These are phyloP conservation scores for Branchipolynoe longqiensis DNA, from an alignment of 2,888 invertebrate species.

Conservation along the genomic window DNA sequence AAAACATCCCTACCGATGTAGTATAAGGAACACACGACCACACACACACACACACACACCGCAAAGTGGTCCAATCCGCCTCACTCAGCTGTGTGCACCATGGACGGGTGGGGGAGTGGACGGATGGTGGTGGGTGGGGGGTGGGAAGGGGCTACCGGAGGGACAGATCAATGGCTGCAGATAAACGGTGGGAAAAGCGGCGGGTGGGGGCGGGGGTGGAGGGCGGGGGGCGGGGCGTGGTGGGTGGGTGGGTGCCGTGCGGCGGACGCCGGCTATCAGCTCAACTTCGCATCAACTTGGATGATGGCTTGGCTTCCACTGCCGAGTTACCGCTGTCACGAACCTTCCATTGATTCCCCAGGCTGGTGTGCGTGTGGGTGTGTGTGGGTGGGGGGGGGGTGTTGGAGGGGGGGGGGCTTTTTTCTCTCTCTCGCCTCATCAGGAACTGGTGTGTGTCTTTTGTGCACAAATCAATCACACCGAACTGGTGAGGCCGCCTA, in stretches of 20 bases:
- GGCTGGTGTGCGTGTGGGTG: no score
- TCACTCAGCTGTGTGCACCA: no score
- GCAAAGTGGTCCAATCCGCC: no score
- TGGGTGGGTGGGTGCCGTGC: not conserved
- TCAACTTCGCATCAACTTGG: conserved; percentile 16
- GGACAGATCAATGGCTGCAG: conserved; percentile 29
- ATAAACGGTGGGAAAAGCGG: conserved; percentile 9
- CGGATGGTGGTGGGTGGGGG: not conserved
- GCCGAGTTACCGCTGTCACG: conserved; percentile 14
- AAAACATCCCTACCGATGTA: no score
- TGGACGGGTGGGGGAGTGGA: no score
- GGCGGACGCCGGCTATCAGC: no score
- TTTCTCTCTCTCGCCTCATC: no score
- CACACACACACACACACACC: no score
- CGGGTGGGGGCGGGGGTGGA: not conserved
- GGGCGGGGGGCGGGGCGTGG: not conserved
- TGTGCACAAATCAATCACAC: conserved; percentile 3
- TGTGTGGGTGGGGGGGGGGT: no score
- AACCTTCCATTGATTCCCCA: conserved; percentile 8
- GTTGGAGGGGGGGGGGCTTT: not conserved
- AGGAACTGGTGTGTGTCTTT: not conserved
- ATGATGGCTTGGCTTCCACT: conserved; percentile 28
- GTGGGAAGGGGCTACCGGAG: not conserved
- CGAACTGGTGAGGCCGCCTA: not conserved
- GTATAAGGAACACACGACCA: no score